These are phyloP conservation scores for Lipophrys pholis DNA, from an alignment of 2,113 vertebrate genomes.

Conservation along the genomic window DNA sequence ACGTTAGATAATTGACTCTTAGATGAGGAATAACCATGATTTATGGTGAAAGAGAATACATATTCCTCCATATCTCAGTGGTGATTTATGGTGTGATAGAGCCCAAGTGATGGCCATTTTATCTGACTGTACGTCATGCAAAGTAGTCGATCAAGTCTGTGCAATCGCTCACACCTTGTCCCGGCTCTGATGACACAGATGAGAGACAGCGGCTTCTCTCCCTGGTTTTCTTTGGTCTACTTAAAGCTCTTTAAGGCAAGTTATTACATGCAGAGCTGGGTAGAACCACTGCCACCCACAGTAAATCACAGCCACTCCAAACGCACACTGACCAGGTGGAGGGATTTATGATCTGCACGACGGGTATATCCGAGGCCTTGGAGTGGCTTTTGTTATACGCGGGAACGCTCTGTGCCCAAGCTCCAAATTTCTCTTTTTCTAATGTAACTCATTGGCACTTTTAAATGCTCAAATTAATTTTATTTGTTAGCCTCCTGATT, in stretches of 20 bases:
- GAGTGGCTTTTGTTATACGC: constrained; percentile 51
- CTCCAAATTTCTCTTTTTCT: background rate
- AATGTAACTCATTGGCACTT: constrained; percentile 14
- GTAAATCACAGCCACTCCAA: constrained; percentile 60
- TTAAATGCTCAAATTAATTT: constrained; percentile 35
- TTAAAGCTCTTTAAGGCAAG: constrained; percentile 57
- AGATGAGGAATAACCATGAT: constrained; percentile 82
- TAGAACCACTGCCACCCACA: constrained; percentile 44
- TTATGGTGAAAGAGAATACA: constrained; percentile 79
- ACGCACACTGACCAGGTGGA: constrained; percentile 17
- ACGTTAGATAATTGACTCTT: constrained; percentile 79
- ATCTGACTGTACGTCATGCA: constrained; percentile 82
- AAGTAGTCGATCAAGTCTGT: constrained; percentile 78
- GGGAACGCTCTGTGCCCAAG: background rate
- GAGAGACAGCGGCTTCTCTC: constrained; percentile 51
- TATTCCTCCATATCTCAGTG: constrained; percentile 76
- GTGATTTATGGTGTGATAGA: constrained; percentile 80
- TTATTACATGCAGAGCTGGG: constrained; percentile 60
- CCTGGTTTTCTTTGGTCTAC: constrained; percentile 48
- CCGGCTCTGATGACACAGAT: constrained; percentile 53
- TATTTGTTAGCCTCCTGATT: constrained; percentile 7
- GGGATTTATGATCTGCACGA: constrained; percentile 60
- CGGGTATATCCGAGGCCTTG: constrained; percentile 34
- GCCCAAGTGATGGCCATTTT: constrained; percentile 77
- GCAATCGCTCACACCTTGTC: constrained; percentile 74